Base-by-base conservation (phyloP, 2,797 vertebrate species). In the Pipistrellus nathusii region DNA sequence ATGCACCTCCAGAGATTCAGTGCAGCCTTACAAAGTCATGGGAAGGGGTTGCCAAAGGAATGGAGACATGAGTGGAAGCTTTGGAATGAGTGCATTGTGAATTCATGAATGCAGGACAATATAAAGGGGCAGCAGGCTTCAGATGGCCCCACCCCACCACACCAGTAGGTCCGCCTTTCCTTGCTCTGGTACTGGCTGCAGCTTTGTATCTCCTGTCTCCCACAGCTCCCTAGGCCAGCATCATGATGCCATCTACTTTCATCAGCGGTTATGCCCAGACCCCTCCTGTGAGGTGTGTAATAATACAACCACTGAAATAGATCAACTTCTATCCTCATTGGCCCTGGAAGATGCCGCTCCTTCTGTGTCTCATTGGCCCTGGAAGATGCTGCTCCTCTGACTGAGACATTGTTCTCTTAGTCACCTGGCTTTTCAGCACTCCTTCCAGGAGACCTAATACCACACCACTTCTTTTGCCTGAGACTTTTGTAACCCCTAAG, bases 201-300 rank as follows among this genome's bases (percentile, higher is more conserved):
- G 10, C 53, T 62, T 80, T 89, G 21, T 72, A 62, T 20, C 23
- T 85, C 30, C 55, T 95, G 20, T 73, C 46, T 94, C 27, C 59
- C 46, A 44, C 77, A 94, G 91, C 9, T 7, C 10, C 13, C 3
- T 2, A 1, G 30, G 35, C 23, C 62, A 0, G 21, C 53, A 20
- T 10, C 41, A 15, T 25, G 44, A 91, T 23, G 15, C 3, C 23
- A 77, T 1, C 46, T 0, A 0, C 44, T 62, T 94, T 38, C 11
- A 13, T 13, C 30, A 18, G 13, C 20, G 66, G 3, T 72, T 95
- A 6, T 94, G 85, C 41, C 76, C 68, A 84, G 81, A 91, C 1
- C 62, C 59, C 12, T 12, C 6, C 46, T 96, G 93, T 82, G 59
- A 91, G 0, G 89, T 84, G 51, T 96, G 89, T 51, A 86, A 89